Base-by-base conservation (phyloP, 2,797 vertebrate genomes). In the Gambelia wislizenii region DNA sequence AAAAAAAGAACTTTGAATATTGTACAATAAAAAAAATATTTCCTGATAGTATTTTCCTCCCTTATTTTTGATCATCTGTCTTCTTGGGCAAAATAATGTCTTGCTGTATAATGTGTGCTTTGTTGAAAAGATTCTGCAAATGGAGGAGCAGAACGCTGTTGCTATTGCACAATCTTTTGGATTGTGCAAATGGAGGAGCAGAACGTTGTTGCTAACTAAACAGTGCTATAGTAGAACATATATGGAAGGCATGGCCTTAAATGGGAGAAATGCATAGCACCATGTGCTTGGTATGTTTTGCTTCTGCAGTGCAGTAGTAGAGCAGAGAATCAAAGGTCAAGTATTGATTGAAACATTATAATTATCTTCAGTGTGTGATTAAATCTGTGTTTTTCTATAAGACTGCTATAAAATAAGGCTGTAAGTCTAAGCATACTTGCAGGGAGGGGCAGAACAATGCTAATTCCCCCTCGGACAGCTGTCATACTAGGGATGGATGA, bases 21-120 rank as follows among this genome's bases (percentile, higher is more conserved):
- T 85, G 47, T 95, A 96, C 81, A 97, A 97, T 97, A 97, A 97
- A 97, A n/a, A 91, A 82, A 89, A 52, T 96, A 95, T 91, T 96
- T 96, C 94, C 96, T 96, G 95, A 94, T 96, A 96, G 92, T 96
- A 94, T 92, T 69, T 75, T 36, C 75, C 30, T 8, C 25, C 74
- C 44, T 87, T 25, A 13, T 30, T 91, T 89, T 87, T 90, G 52
- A 87, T 91, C 87, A 88, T 59, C 87, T 78, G 67, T 96, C 56
- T 90, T 87, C 42, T 92, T 90, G 12, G 30, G 18, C 18, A n/a
- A 14, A 76, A 5, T 27, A 61, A 49, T 4, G 64, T 4, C 2
- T 2, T 7, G 0, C 1, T 0, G 33, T 56, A 6, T 10, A 79
- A 39, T 47, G 1, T 76, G 27, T 69, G 10, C 77, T 89, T 39